Conservation (phyloP, 2,888 invertebrate species). For the Oxytorus armatus region DNA sequence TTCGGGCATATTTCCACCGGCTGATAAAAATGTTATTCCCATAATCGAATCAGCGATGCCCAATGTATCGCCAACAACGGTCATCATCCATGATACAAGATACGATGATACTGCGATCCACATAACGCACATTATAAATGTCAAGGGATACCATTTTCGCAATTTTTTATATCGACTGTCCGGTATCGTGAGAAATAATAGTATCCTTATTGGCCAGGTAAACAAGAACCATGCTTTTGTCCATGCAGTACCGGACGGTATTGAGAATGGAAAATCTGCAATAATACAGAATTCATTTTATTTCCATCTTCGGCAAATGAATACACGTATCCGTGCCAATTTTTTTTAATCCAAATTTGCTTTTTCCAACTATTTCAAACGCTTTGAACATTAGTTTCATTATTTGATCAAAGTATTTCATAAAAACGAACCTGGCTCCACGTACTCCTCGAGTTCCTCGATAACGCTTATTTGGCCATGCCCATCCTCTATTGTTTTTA, state of each 20-base stretch:
- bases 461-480: constrained; percentile 55
- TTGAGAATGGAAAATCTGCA: constrained; percentile 76
- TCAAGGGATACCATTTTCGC: constrained; percentile 89
- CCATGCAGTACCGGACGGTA: constrained; percentile 72
- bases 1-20: constrained; percentile 95
- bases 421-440: constrained; percentile 76
- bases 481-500: constrained; percentile 72
- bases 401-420: no score
- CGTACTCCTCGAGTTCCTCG: constrained; percentile 72
- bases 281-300: background rate
- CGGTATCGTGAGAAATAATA: constrained; percentile 90
- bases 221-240: constrained; percentile 88
- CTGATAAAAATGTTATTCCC: constrained; percentile 96
- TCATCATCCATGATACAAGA: constrained; percentile 96
- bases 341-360: no score
- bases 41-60: constrained; percentile 94
- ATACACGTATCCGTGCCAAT: no score
- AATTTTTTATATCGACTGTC: constrained; percentile 86
- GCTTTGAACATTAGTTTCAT: no score
- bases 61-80: constrained; percentile 92
- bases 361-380: no score
- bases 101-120: constrained; percentile 95
- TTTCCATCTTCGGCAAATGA: background rate
- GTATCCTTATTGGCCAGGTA: constrained; percentile 89
- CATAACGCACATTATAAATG: constrained; percentile 94